Base-by-base conservation (phyloP, 2,113 vertebrate genomes). In the Struthidea cinerea region DNA sequence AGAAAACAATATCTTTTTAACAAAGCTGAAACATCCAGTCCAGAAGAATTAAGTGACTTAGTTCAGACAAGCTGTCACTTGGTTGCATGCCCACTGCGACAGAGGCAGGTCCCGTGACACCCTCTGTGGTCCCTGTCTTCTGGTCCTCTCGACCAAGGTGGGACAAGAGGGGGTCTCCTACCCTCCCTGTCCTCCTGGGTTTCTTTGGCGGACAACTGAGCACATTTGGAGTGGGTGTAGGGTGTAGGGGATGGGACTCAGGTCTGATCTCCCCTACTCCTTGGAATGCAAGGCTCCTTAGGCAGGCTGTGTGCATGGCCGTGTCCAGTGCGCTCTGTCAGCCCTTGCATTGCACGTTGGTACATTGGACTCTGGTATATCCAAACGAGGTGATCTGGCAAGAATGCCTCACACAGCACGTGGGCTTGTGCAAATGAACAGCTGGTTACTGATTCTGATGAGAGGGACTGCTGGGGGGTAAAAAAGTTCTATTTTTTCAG, bases 271-370 rank as follows among this genome's bases (percentile, higher is more conserved):
- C 11, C n/a, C 9, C 2, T 49, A 5, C 10, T 69, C 41, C 55
- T 14, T 21, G 50, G 49, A 77, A 77, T 7, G 21, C n/a, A 18
- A 41, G 19, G 11, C 10, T 65, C 22, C 41, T 32, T 13, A 13
- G 42, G 23, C 0, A 4, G 44, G 26, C 13, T 71, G 13, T 5
- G 2, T 35, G 24, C 27, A 1, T 7, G 35, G 18, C 6, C 23
- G 4, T 3, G 2, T 2, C 10, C 47, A 28, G 17, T 0, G 1
- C 10, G 18, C 14, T 37, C 30, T 35, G 21, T 41, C 44, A 50
- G 32, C 11, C 37, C 47, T 32, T 59, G 33, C 0, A 0, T 7
- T 56, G n/a, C 22, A 3, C 1, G 0, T 9, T 35, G 52, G 30
- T 24, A 9, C 8, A 0, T 4, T 63, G 47, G 33, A 18, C 37